Base-by-base conservation (phyloP, 2,888 invertebrate species). In the Tuta absoluta region DNA sequence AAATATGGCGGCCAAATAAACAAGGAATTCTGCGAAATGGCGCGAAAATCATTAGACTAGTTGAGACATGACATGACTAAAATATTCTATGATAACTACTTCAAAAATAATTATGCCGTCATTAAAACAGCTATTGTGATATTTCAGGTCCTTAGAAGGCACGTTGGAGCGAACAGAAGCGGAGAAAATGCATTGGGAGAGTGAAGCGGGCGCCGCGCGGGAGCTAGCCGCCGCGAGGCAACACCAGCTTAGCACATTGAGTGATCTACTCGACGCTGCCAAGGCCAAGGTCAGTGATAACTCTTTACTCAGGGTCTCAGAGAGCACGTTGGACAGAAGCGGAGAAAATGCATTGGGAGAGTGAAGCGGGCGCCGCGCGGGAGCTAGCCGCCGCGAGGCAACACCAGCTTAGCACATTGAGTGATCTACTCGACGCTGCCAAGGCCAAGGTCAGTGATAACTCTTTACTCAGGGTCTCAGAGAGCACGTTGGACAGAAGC, bases 191-290 rank as follows among this genome's bases (percentile, higher is more conserved):
- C 94, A 94, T 70, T 87, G 95, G 71, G 97, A 97, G 74, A 92
- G 93, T 45, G 96, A 97, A 73, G 87, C 96, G 67, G 93, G 93
- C 11, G 92, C 93, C 67, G 94, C 95, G 62, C 94, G 94, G 71
- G 97, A 97, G 77, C 93, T 95, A 69, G 93, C 95, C 38, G 95
- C 95, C 2, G 95, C 95, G 66, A 92, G 95, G 24, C 95, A 95
- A 76, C 96, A 97, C 70, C 98, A 98, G 88, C 93, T 97, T 59
- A 94, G 94, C 73, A 93, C 96, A 58, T 90, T 97, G 69, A 94
- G 94, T 19, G 96, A 96, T 62, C 87, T 97, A 65, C 88, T 98
- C 19, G 97, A 97, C 68, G 96, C 96, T 81, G 97, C 97, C 8
- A 94, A 96, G 75, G 95, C 96, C 4, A 97, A 98, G 92, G 94